Base-by-base conservation (phyloP, 2,888 invertebrate species). In the Philereme transversata region DNA sequence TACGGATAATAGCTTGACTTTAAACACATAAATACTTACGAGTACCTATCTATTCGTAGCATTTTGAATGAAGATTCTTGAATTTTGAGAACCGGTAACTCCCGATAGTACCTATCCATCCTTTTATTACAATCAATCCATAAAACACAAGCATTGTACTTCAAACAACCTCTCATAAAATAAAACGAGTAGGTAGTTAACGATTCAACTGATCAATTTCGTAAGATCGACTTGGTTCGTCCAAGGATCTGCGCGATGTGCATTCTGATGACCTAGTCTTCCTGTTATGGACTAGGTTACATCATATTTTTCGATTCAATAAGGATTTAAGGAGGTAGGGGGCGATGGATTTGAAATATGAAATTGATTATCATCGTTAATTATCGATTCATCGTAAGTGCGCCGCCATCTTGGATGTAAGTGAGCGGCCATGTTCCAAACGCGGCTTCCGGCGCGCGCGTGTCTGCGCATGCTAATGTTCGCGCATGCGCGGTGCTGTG, bases 381-480 rank as follows among this genome's bases (percentile, higher is more conserved):
- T 92, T 91, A 90, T 90, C 84, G 89, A 90, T 91, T 91, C 87
- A 86, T 83, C 77, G 86, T 83, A 82, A 82, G 84, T 87, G 76
- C 84, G 81, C 81, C 78, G 89, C 90, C 90, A 91, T 90, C 79
- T 89, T 90, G 90, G 86, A 82, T 87, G 82, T 83, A 78, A 84
- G 84, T 83, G 82, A 79, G 81, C 84, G 83, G 84, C 86, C 86
- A 85, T 85, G 86, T 88, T 90, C 82, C 82, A 82, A 79, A 84
- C 79, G 79, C 84, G 88, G 84, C 88, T 91, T 92, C 92, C 91
- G 91, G 87, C 86, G 83, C 67, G 84, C 82, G 91, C 90, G 87
- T 87, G 88, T 77, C 79, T 69, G 63, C 76, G 91, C 89, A 91
- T 92, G 87, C 86, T 92, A 90, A 92, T 92, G 88, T 83, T 79